Evolutionary conservation across 2,797 vertebrate species (phyloP), one percentile per base, ranked within the genome.

Genomic region (Pangasius macronema): DNA sequence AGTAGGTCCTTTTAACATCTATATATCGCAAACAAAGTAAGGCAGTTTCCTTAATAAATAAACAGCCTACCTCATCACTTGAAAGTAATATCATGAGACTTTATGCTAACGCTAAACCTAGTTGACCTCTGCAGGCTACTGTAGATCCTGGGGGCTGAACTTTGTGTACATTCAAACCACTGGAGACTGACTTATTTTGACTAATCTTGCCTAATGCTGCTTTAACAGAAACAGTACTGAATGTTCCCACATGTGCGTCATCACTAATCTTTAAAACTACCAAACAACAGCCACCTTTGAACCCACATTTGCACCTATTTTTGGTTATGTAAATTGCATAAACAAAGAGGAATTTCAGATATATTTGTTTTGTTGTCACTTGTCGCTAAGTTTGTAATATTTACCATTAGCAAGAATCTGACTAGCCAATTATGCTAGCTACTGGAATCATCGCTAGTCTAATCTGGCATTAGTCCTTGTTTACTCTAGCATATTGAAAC

Each of bases 121-220:
- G 6, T 18, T 63, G n/a, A 82, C 46, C 80, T 51, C 61, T 46
- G 36, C 13, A 27, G 59, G 27, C 36, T 30, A 30, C 27, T 18
- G 5, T 10, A 18, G 79, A 3, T 82, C 81, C 61, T 3, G 42
- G 80, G 5, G 9, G 1, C 57, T 30, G 61, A 67, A 27, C 27
- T 67, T 65, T 67, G 81, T 82, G 11, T 49, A 67, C 61, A 65
- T 82, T 85, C 80, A 87, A 72, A 70, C 39, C 36, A 82, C 61
- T 82, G 27, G 42, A 67, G 81, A 82, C 61, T 5, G 42, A 82
- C 81, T 65, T 82, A 49, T 82, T 82, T 82, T 82, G 81, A 82
- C 61, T 82, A 82, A 67, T 82, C 61, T 30, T 10, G 0, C 9
- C 61, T 82, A 67, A 67, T 67, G 42, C 81, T 61, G 39, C 39